Evolutionary conservation across 2,888 invertebrate genomes (phyloP), one percentile per base, ranked within the genome.

Genomic region (Pocota personata): DNA sequence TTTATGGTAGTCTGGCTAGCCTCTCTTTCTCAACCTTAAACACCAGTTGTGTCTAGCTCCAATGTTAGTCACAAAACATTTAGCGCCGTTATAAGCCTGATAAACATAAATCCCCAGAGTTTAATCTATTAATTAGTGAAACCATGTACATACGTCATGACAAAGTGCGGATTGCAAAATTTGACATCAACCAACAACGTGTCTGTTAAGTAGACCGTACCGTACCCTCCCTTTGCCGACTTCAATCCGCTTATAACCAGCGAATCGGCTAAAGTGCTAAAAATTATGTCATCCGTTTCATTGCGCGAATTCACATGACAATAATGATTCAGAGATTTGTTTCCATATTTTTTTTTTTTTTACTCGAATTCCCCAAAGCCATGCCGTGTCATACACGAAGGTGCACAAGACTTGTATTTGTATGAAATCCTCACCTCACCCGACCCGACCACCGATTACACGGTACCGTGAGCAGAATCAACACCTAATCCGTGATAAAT

Each of bases 401-500:
- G 64, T 57, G 40, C 21, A 46, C 27, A 66, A 52, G 50, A 52
- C 50, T 52, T n/a, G 27, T 12, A 40, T n/a, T 52, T n/a, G 27
- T 12, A 40, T n/a, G 27, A 32, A 40, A 57, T 3, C 21, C 72
- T 43, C 48, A 35, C 35, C 43, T n/a, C 24, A 4, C 24, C 4
- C 50, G 40, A 64, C 32, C 73, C 32, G 37, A 50, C 64, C 66
- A 43, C 32, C 37, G 48, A 69, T 78, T 78, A 78, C 78, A 78
- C 52, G 46, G 48, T 60, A 79, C 57, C 73, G 75, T 80, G 66
- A 71, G 58, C 84, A 76, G 66, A 82, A 77, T 77, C 82, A 82
- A 80, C 87, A 87, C 78, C 82, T 82, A 87, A 87, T 73, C 87
- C 87, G 78, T 87, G 87, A 87, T 87, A 87, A 87, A 87, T 87